Percentiles rank a stretch among this genome's conserved stretches.
Evolutionary conservation across 2,797 vertebrate species (phyloP).

Genomic region (Brotula barbata): DNA sequence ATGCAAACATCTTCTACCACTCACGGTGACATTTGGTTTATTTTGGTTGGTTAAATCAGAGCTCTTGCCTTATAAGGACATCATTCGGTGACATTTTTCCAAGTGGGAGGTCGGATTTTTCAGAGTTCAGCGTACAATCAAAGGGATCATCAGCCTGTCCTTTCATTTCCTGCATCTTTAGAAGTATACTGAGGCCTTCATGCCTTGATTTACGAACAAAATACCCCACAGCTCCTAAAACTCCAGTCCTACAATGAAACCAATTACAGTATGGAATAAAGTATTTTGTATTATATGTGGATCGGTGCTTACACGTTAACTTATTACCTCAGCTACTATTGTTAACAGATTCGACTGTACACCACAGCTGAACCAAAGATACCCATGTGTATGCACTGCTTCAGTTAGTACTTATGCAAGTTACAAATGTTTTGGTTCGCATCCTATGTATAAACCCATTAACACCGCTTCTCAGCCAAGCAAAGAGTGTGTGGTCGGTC

Average conservation of each 20-base stretch:
- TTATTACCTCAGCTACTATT: conserved; percentile 90
- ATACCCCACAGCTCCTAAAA: no score
- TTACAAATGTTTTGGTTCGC: conserved; percentile 30
- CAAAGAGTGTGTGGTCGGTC: conserved; percentile 28
- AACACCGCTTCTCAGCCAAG: conserved; percentile 62
- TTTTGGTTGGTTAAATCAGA: no score
- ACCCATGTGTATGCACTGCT: conserved; percentile 68
- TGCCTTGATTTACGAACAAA: conserved; percentile 31
- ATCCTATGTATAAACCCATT: conserved; percentile 55
- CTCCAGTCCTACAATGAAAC: conserved; percentile 38
- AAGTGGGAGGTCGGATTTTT: no score
- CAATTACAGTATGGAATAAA: conserved; percentile 44
- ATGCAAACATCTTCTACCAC: no score
- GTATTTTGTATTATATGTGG: conserved; percentile 65
- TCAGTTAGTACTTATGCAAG: conserved; percentile 42
- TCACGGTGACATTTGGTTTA: no score
- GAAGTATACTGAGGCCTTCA: conserved; percentile 1
- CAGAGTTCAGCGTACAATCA: no score
- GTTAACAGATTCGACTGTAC: conserved; percentile 53
- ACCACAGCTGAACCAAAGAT: conserved; percentile 83
- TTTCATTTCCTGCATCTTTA: background rate
- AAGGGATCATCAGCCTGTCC: no score
- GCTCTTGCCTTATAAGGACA: no score
- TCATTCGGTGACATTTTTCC: no score
- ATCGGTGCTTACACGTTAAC: conserved; percentile 91